Evolutionary conservation across 2,113 vertebrate genomes (phyloP).

Genomic region (Podarcis raffonei): DNA sequence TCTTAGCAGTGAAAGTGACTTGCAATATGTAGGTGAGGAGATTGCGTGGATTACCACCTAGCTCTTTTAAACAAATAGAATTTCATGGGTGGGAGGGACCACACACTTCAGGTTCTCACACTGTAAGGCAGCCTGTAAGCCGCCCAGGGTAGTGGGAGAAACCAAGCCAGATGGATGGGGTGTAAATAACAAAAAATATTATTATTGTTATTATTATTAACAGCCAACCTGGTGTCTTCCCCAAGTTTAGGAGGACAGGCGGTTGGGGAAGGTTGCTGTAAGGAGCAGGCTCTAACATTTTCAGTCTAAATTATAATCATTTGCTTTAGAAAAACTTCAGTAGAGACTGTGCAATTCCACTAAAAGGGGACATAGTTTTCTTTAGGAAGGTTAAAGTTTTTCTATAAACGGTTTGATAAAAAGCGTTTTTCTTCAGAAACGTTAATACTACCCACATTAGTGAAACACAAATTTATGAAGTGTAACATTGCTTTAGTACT

Average conservation of each 20-base stretch:
- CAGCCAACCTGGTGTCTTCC: no score
- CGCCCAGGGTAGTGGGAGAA: no score
- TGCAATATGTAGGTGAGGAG: constrained; percentile 10
- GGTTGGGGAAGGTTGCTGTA: no score
- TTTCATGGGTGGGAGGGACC: neutral
- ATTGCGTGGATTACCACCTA: neutral
- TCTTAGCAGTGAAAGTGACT: neutral
- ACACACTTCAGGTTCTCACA: neutral
- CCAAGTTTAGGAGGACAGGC: no score
- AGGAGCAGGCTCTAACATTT: neutral
- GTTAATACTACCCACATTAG: neutral
- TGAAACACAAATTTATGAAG: neutral
- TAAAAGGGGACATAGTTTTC: neutral
- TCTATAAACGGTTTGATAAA: neutral
- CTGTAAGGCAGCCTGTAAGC: neutral
- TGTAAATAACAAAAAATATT: no score
- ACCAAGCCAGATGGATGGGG: no score
- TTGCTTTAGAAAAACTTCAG: neutral
- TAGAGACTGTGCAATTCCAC: neutral
- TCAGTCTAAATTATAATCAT: neutral
- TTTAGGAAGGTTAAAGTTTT: neutral
- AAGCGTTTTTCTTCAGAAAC: neutral
- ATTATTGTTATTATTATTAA: no score
- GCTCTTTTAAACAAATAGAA: neutral
- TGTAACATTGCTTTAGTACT: constrained; percentile 48